Percentiles rank a stretch among this genome's conserved stretches.
These are phyloP conservation scores for Oplegnathus fasciatus DNA, from an alignment of 2,113 vertebrate species.

Conservation along the genomic window DNA sequence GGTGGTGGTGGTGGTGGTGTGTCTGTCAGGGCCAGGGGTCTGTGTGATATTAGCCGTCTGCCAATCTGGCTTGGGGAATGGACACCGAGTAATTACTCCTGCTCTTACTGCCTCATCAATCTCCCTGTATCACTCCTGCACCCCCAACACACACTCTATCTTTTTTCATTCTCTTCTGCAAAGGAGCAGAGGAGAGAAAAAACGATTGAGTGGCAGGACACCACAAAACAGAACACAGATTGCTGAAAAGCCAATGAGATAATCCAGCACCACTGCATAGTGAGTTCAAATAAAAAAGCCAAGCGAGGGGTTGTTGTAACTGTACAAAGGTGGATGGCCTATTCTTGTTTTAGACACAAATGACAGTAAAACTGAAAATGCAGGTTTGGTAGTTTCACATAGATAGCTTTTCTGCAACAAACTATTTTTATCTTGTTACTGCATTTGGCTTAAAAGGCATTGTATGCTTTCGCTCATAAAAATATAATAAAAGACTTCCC, in stretches of 20 bases:
- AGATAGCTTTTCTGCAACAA: conserved; percentile 10
- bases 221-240: conserved; percentile 67
- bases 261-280: conserved; percentile 36
- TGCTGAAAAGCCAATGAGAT: conserved; percentile 63
- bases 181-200: conserved; percentile 58
- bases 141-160: conserved; percentile 62
- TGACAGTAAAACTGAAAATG: conserved; percentile 16
- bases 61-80: conserved; percentile 88
- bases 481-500: conserved; percentile 70
- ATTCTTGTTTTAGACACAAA: conserved; percentile 16
- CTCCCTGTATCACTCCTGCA: conserved; percentile 82
- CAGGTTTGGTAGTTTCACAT: conserved; percentile 8
- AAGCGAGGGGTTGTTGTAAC: not conserved
- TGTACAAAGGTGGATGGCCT: not conserved
- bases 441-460: conserved; percentile 53
- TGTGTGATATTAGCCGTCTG: conserved; percentile 90
- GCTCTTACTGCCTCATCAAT: conserved; percentile 90
- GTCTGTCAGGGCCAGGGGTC: conserved; percentile 87
- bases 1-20: conserved; percentile 49
- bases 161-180: conserved; percentile 78
- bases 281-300: conserved; percentile 28
- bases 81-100: conserved; percentile 89
- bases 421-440: conserved; percentile 33
- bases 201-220: conserved; percentile 79
- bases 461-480: conserved; percentile 65